Evolutionary conservation across 1,140 invertebrate species (phyloP).

Genomic region (Heliconius hewitsoni): DNA sequence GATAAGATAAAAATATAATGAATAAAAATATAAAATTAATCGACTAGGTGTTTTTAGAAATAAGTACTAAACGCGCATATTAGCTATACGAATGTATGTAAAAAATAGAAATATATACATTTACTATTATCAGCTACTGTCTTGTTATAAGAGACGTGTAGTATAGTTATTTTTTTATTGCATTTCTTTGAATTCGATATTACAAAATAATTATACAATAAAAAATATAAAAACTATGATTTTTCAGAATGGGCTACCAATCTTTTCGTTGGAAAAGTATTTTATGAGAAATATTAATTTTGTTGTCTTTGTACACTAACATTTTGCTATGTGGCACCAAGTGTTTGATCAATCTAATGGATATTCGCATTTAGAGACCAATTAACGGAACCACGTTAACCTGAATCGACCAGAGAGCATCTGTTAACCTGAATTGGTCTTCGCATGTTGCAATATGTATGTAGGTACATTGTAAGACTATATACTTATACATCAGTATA

Average conservation of each 20-base stretch:
- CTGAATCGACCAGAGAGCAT: constrained; percentile 34
- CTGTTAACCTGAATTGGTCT: constrained; percentile 38
- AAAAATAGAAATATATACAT: not conserved
- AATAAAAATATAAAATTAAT: not conserved
- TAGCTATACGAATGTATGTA: not conserved
- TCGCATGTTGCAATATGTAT: constrained; percentile 20
- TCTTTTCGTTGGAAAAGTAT: too few species aligned
- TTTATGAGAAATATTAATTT: not conserved
- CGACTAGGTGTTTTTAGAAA: not conserved
- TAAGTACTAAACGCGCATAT: not conserved
- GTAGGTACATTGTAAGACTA: not conserved
- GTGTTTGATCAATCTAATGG: constrained; percentile 37
- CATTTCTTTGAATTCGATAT: not conserved
- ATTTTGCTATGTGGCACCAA: constrained; percentile 9
- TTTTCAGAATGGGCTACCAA: too few species aligned
- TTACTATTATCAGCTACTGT: not conserved
- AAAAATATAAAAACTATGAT: too few species aligned
- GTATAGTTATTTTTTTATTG: not conserved
- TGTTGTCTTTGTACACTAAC: not conserved
- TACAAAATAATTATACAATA: not conserved
- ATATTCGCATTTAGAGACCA: constrained; percentile 32
- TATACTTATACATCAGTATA: not conserved
- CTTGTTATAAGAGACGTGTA: not conserved
- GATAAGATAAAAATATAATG: constrained; percentile 22
- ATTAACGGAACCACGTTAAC: constrained; percentile 37